These are phyloP conservation scores for Vanessa atalanta DNA, from an alignment of 1,140 invertebrate species.

Conservation along the genomic window DNA sequence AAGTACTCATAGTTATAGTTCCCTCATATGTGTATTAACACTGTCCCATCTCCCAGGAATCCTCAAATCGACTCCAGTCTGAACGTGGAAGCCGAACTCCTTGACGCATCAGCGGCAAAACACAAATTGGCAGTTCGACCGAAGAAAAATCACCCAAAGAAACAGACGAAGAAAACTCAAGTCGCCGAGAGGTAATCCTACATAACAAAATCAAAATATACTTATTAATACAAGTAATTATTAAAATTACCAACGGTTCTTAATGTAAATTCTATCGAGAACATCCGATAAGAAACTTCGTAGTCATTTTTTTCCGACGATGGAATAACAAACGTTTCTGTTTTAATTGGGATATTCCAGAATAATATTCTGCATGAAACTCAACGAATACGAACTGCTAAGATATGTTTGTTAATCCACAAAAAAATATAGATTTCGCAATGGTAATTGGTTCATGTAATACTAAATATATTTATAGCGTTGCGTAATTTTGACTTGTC, in stretches of 20 bases:
- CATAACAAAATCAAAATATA: too few relatives aligned
- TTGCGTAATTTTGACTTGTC: conserved; percentile 36
- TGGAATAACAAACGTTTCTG: too few relatives aligned
- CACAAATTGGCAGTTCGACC: conserved; percentile 89
- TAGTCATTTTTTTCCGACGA: too few relatives aligned
- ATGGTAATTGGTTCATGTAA: neutral
- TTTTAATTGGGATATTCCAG: too few relatives aligned
- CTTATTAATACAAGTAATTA: too few relatives aligned
- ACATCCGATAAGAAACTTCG: too few relatives aligned
- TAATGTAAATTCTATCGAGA: too few relatives aligned
- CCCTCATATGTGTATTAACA: conserved; percentile 39
- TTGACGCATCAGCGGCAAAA: conserved; percentile 88
- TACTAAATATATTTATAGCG: neutral
- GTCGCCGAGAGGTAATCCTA: conserved; percentile 43
- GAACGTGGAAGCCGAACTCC: conserved; percentile 82
- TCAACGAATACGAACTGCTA: too few relatives aligned
- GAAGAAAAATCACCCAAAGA: conserved; percentile 82
- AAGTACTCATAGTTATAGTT: neutral
- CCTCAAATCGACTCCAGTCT: conserved; percentile 82
- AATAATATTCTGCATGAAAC: too few relatives aligned
- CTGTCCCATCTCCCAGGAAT: conserved; percentile 77
- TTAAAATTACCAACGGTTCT: too few relatives aligned
- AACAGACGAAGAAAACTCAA: conserved; percentile 42
- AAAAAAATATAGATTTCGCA: neutral
- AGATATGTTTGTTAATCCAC: neutral